A percentile compares a stretch with the other conserved stretches of the same genome.
Conservation (phyloP, 64 coral and sea anemone species). For the Actinia equina region DNA sequence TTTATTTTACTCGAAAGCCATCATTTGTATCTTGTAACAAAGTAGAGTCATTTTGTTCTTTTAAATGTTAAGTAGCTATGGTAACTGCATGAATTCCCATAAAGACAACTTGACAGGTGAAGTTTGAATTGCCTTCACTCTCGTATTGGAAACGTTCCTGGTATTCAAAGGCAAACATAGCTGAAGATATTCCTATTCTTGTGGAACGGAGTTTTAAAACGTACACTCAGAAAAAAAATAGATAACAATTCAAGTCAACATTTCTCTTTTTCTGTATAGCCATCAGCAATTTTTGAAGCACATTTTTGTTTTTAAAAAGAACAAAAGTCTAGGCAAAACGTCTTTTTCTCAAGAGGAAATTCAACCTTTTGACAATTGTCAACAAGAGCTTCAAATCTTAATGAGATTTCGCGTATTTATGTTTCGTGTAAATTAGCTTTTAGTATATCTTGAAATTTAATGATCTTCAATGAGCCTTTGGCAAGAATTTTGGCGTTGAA, state of each 20-base stretch:
- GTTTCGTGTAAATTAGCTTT: constrained; percentile 11
- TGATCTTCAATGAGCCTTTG: neutral
- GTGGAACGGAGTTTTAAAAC: neutral
- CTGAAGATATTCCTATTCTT: neutral
- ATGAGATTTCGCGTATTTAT: constrained; percentile 5
- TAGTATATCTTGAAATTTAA: constrained; percentile 6
- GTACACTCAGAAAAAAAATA: neutral
- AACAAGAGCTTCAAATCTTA: neutral
- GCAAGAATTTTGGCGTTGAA: neutral
- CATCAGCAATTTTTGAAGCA: neutral
- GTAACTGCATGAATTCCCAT: neutral
- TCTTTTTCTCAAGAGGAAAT: neutral
- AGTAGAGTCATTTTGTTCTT: neutral
- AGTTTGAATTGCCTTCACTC: neutral
- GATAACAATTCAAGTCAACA: neutral
- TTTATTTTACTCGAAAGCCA: neutral
- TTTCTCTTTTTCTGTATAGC: neutral
- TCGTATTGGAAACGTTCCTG: neutral
- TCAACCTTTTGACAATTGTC: neutral
- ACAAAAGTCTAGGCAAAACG: neutral
- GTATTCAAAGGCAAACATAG: neutral
- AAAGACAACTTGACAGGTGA: neutral
- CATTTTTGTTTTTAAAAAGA: neutral
- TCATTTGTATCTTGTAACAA: neutral
- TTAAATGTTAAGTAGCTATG: neutral